Percentiles rank a stretch among this genome's conserved stretches.
Conservation (phyloP, 2,888 invertebrate genomes). For the Yponomeuta cagnagella region DNA sequence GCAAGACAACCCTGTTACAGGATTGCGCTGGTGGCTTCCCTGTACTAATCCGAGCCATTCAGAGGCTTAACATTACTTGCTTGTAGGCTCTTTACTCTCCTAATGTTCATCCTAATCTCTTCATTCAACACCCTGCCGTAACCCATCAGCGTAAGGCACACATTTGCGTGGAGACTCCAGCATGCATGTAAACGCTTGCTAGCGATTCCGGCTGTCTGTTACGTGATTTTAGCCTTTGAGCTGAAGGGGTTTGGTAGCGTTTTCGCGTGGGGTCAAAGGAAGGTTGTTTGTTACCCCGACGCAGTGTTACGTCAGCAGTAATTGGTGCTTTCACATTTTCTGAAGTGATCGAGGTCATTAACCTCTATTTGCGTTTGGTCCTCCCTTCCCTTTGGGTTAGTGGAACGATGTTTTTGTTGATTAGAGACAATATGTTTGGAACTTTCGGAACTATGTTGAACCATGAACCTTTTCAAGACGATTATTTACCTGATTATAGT, state of each 20-base stretch:
- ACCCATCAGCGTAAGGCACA: background rate
- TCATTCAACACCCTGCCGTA: background rate
- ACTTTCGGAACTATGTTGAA: background rate
- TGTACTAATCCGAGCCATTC: background rate
- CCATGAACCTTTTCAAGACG: too few relatives aligned
- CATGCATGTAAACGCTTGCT: background rate
- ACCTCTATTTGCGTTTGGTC: constrained; percentile 7
- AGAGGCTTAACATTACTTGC: background rate
- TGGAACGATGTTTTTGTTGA: background rate
- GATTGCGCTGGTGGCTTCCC: background rate
- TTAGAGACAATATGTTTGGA: background rate
- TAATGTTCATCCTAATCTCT: background rate
- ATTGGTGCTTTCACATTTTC: constrained; percentile 11
- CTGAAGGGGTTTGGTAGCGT: background rate
- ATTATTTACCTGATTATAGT: too few relatives aligned
- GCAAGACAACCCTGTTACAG: background rate
- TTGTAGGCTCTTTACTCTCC: constrained; percentile 1
- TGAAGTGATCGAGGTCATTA: constrained; percentile 11
- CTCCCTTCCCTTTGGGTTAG: background rate
- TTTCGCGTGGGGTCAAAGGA: background rate
- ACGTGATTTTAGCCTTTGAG: background rate
- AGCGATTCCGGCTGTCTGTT: background rate
- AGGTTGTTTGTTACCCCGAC: constrained; percentile 1
- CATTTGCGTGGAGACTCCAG: background rate
- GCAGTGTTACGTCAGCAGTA: constrained; percentile 10